Base-by-base conservation (phyloP, 1,140 invertebrate species). In the Drosophila ananassae region DNA sequence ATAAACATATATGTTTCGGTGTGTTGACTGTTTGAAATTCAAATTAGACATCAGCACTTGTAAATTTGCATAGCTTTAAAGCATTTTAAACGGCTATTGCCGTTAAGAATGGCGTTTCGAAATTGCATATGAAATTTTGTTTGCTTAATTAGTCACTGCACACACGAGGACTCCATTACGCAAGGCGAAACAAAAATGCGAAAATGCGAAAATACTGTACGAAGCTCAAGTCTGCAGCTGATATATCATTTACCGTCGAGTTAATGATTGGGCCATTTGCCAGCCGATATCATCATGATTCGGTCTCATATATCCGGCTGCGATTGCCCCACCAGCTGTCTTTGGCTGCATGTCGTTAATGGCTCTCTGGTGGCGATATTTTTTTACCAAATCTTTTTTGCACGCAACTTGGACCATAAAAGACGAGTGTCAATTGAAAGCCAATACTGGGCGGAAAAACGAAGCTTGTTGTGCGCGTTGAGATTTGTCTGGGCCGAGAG, bases 1-100 rank as follows among this genome's bases (percentile, higher is more conserved):
- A 59, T 47, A 47, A 50, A 44, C 46, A 17, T n/a, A 39, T 30
- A 2, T 51, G 22, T 47, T 24, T 57, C 21, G 22, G 47, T 67
- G 52, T 64, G 17, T 60, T 69, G 72, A 39, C 80, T 84, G 64
- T 84, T 85, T 85, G 83, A 85, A 85, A 87, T 85, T 87, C 82
- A 87, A 85, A 85, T 85, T 85, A 85, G 82, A 81, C 82, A 85
- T 85, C 74, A 76, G 82, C 78, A 82, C 78, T 75, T 76, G 71
- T 77, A 87, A 87, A 87, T 87, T 87, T 85, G 82, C 82, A 85
- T 89, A 78, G 78, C 78, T 81, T 80, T 64, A 81, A 69, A 71
- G 77, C 77, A 77, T 77, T 77, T 71, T 57, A 63, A 81, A 71
- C 74, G 46, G 60, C 46, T 74, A 73, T 56, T 50, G 67, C 32